Conservation (phyloP, 2,797 vertebrate species). For the Melanotaenia nigrans region DNA sequence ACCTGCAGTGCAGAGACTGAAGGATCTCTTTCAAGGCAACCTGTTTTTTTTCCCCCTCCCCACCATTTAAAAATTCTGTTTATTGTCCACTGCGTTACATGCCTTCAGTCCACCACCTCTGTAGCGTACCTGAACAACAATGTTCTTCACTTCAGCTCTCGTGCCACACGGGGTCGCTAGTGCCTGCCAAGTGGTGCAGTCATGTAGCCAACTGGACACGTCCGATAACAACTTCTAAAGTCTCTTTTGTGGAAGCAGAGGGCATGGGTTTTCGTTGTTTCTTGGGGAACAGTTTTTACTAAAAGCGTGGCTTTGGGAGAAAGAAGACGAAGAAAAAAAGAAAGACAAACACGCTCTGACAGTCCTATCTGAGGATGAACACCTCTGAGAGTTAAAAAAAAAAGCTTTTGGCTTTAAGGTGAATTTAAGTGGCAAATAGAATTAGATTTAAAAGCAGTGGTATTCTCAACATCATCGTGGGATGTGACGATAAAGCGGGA, state of each 20-base stretch:
- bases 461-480: background rate
- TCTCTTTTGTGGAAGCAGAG: slow-evolving; percentile 13
- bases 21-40: slow-evolving; percentile 1
- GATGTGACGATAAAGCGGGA: slow-evolving; percentile 12
- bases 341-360: background rate
- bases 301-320: background rate
- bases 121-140: background rate
- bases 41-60: background rate
- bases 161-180: slow-evolving; percentile 78
- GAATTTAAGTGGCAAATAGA: background rate
- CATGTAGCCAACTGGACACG: slow-evolving; percentile 29
- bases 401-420: background rate
- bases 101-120: background rate
- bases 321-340: background rate
- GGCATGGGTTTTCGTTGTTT: background rate
- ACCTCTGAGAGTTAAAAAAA: background rate
- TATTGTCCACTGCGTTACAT: background rate
- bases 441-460: background rate
- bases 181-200: slow-evolving; percentile 62
- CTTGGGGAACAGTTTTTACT: background rate
- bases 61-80: background rate
- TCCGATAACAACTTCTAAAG: slow-evolving; percentile 56
- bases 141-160: slow-evolving; percentile 11
- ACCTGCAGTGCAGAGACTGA: background rate
- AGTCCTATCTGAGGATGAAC: background rate